Evolutionary conservation across 2,888 invertebrate species (phyloP).

Genomic region (Eudemis profundana): DNA sequence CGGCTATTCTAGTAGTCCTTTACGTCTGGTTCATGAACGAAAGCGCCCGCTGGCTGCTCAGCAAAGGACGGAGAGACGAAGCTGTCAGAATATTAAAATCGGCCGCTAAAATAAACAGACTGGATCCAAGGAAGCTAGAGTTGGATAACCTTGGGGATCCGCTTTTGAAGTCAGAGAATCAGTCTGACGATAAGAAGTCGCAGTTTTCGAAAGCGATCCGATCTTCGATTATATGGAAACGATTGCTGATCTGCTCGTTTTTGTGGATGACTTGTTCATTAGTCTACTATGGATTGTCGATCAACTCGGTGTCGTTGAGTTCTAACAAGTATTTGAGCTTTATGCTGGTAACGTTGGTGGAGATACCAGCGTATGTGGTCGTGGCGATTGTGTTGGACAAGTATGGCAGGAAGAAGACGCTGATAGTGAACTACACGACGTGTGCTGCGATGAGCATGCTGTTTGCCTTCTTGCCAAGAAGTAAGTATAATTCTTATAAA

Average conservation of each 20-base stretch:
- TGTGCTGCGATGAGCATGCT: conserved; percentile 86
- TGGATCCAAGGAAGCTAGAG: conserved; percentile 78
- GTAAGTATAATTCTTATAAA: conserved; percentile 71
- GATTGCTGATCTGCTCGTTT: conserved; percentile 88
- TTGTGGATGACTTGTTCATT: conserved; percentile 92
- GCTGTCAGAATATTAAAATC: conserved; percentile 87
- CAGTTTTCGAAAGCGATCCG: conserved; percentile 81
- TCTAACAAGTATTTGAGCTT: conserved; percentile 92
- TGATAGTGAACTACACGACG: conserved; percentile 86
- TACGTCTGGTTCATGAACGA: conserved; percentile 91
- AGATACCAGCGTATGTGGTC: conserved; percentile 90
- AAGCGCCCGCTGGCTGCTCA: conserved; percentile 91
- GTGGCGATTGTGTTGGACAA: conserved; percentile 88
- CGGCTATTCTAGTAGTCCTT: conserved; percentile 87
- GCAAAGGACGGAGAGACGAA: conserved; percentile 88
- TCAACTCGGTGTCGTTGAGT: conserved; percentile 90
- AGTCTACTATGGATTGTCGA: conserved; percentile 91
- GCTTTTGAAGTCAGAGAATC: conserved; percentile 65
- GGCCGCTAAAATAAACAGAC: conserved; percentile 87
- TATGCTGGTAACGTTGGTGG: conserved; percentile 87
- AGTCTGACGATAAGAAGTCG: conserved; percentile 69
- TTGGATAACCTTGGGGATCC: conserved; percentile 77
- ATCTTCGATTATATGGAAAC: conserved; percentile 84
- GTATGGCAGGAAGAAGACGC: conserved; percentile 87
- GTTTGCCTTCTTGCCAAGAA: conserved; percentile 86